Evolutionary conservation across 2,113 vertebrate species (phyloP).

Genomic region (Seriola aureovittata): DNA sequence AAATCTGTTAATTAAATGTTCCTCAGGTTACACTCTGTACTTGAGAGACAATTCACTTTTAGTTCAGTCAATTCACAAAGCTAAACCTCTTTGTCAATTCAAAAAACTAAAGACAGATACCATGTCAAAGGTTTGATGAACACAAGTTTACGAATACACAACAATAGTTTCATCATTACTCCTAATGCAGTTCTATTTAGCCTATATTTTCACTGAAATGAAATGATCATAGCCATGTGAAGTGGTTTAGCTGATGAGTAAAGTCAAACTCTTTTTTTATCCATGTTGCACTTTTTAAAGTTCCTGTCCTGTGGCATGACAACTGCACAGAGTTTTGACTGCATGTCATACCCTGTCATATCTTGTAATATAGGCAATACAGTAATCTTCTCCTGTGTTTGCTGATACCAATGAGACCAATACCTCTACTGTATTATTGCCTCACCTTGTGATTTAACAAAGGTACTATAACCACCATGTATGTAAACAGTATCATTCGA

Average conservation of each 20-base stretch:
- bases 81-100: not conserved
- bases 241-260: not conserved
- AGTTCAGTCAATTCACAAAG: not conserved
- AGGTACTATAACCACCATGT: constrained; percentile 29
- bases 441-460: constrained; percentile 12
- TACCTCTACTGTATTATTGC: constrained; percentile 42
- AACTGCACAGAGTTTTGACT: constrained; percentile 21
- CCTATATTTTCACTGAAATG: not conserved
- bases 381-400: constrained; percentile 22
- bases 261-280: not conserved
- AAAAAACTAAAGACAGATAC: not conserved
- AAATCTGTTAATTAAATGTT: not conserved
- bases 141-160: constrained; percentile 3
- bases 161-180: not conserved
- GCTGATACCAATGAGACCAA: not conserved
- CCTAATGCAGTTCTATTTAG: not conserved
- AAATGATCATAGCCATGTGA: not conserved
- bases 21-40: not conserved
- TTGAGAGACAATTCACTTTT: not conserved
- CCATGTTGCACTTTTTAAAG: constrained; percentile 27
- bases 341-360: not conserved
- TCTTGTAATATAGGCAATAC: not conserved
- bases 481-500: constrained; percentile 18
- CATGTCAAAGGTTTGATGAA: not conserved
- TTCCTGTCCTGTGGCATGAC: constrained; percentile 20